Percentiles rank a stretch among this genome's conserved stretches.
These are phyloP conservation scores for Trichogramma pretiosum DNA, from an alignment of 1,140 invertebrate species.

Conservation along the genomic window DNA sequence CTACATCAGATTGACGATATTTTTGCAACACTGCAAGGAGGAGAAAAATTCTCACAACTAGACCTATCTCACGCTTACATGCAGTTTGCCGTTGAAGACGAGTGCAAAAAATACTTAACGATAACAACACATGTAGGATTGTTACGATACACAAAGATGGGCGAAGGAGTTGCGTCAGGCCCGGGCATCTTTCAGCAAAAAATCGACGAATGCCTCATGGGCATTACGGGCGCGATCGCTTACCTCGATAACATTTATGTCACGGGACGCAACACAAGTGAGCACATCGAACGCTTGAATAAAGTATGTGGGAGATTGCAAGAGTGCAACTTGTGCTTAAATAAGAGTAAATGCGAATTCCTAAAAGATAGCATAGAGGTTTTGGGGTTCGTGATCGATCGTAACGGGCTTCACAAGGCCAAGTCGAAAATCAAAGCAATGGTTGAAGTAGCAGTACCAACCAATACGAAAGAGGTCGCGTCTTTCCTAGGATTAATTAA, in stretches of 20 bases:
- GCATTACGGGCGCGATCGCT: constrained; percentile 15
- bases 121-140: too few species aligned
- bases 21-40: too few species aligned
- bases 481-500: constrained; percentile 26
- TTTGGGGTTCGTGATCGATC: constrained; percentile 22
- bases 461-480: constrained; percentile 14
- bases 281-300: too few species aligned
- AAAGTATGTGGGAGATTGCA: too few species aligned
- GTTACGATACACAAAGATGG: too few species aligned
- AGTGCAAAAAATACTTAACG: too few species aligned
- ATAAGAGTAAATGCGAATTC: constrained; percentile 20
- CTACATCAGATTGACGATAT: too few species aligned
- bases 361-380: constrained; percentile 22
- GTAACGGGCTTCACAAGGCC: constrained; percentile 23
- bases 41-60: too few species aligned
- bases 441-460: constrained; percentile 13
- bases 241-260: constrained; percentile 18
- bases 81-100: too few species aligned
- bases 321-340: too few species aligned
- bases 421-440: constrained; percentile 21
- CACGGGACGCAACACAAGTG: constrained; percentile 12
- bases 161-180: too few species aligned
- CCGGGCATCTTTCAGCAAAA: constrained; percentile 38
- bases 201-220: constrained; percentile 33
- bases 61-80: too few species aligned